Evolutionary conservation across 2,113 vertebrate genomes (phyloP), one percentile per base, ranked within the genome.

Genomic region (Melierax canorus): DNA sequence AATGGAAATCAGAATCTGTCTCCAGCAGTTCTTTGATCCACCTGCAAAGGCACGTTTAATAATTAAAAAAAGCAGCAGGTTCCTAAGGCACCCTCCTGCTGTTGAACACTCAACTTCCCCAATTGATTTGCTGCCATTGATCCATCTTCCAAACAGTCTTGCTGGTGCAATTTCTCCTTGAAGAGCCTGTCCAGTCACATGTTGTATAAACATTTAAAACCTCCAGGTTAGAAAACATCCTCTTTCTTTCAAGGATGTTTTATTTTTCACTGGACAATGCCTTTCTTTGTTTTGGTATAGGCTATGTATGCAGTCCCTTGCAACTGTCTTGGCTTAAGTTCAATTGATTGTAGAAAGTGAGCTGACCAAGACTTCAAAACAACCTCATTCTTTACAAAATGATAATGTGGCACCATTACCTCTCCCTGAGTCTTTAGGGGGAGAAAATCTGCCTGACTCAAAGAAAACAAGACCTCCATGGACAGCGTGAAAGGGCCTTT

Each of bases 61-160:
- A 46, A 84, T 78, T 41, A 4, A 18, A 74, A 88, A 81, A 78
- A 15, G 3, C 96, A 96, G 93, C 96, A 94, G 86, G 82, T 74
- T 76, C 80, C 64, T 95, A 97, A 97, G 76, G 48, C 46, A 26
- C 19, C 62, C 17, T 55, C 87, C 93, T 97, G 95, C 96, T 95
- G 95, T 30, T 46, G 84, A 94, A 73, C 6, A 0, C 43, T 94
- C 58, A n/a, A 0, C 71, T 16, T 71, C 55, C 90, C 78, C 71
- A 17, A 18, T 9, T 45, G 73, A 94, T 84, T 91, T 9, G 13
- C 66, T 90, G 62, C 83, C 86, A 46, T 72, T 63, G 91, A 87
- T 94, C 71, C 78, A 36, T 53, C 96, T 83, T 92, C 87, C 81
- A 89, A 81, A 63, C 43, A 41, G 66, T 50, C 95, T 91, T 81